Evolutionary conservation across 2,113 vertebrate species (phyloP).

Genomic region (Saccopteryx leptura): DNA sequence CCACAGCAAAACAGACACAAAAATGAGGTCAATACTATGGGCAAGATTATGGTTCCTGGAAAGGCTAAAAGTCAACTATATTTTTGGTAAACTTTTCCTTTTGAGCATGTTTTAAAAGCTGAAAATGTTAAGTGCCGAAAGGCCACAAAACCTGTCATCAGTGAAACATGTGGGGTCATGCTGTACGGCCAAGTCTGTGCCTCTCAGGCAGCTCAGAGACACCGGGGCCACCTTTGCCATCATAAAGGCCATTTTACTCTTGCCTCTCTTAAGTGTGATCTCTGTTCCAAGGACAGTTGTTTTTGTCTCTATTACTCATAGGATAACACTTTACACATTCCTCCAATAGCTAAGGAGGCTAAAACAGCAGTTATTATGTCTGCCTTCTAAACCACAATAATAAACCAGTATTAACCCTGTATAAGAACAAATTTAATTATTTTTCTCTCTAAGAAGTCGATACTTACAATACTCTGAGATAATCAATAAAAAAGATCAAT

Average conservation of each 20-base stretch:
- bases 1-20: not conserved
- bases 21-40: slow-evolving; percentile 76
- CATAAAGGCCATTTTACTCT: not conserved
- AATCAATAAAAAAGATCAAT: slow-evolving; percentile 31
- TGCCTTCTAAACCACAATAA: slow-evolving; percentile 58
- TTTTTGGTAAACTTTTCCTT: slow-evolving; percentile 65
- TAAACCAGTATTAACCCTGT: not conserved
- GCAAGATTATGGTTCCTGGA: slow-evolving; percentile 58
- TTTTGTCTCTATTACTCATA: slow-evolving; percentile 50
- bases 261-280: not conserved
- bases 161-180: not conserved
- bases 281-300: not conserved
- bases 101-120: slow-evolving; percentile 71
- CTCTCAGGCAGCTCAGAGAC: not conserved
- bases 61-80: slow-evolving; percentile 70
- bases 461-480: slow-evolving; percentile 53
- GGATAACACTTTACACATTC: not conserved
- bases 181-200: not conserved
- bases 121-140: slow-evolving; percentile 70
- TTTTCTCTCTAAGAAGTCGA: slow-evolving; percentile 48
- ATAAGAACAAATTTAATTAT: not conserved
- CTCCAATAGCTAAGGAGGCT: slow-evolving; percentile 49
- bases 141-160: slow-evolving; percentile 44
- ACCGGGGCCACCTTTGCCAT: not conserved
- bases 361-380: not conserved